Evolutionary conservation across 2,113 vertebrate species (phyloP), one percentile per base, ranked within the genome.

Genomic region (Pitta sordida): DNA sequence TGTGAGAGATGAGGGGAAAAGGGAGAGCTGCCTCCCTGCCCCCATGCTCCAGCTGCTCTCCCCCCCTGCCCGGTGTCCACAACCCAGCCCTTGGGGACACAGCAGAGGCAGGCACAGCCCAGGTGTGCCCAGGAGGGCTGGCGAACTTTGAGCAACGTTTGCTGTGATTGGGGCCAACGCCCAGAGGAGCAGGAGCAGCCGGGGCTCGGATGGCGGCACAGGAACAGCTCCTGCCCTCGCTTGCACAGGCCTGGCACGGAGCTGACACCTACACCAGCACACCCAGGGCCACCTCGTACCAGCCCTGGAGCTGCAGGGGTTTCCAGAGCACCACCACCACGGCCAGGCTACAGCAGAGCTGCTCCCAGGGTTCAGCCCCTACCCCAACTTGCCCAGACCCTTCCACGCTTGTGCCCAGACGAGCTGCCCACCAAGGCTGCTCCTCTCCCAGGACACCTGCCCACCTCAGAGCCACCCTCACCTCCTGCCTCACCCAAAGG

Each of bases 231-330:
- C 37, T 32, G 30, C 37, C 48, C 79, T 27, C 3, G 6, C 10
- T 15, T 1, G 1, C 4, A 1, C 0, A 5, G 41, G 6, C 14
- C 19, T 13, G 20, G 60, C 11, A 8, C 0, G 0, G 49, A 13
- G 43, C 53, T 56, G 22, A 41, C 52, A 56, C 32, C 5, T 2
- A 30, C 8, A 15, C 15, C 56, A 73, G 56, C 34, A 60, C 70
- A 59, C 12, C 13, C 39, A 41, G 44, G 10, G 34, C 30, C 37
- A 67, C 11, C n/a, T 46, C 52, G 9, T 5, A 27, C 32, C 48
- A 55, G 1, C 19, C 30, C 36, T 29, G 43, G 20, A 36, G 44
- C 34, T 4, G 10, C 55, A 36, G n/a, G 11, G 5, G 12, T 36
- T 44, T 48, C 56, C 32, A 37, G 51, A 20, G 17, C 34, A 55